Percentiles rank a stretch among this genome's conserved stretches.
Conservation (phyloP, 2,888 invertebrate genomes). For the Caenorhabditis sulstoni region DNA sequence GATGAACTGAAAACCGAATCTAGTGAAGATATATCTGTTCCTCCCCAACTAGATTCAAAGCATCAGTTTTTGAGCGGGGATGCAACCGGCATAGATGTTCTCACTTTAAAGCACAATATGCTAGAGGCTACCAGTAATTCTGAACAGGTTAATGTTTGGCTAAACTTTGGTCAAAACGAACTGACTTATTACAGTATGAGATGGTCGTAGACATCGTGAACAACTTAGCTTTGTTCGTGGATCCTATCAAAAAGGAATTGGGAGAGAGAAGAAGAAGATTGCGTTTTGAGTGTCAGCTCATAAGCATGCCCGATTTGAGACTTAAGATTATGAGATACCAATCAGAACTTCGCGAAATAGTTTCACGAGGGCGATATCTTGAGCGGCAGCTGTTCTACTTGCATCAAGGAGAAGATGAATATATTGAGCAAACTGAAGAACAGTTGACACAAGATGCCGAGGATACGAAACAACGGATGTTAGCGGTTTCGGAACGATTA, state of each 20-base stretch:
- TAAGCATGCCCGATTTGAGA: slow-evolving; percentile 48
- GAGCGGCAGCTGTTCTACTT: slow-evolving; percentile 83
- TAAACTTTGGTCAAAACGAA: too few relatives aligned
- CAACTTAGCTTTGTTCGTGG: slow-evolving; percentile 95
- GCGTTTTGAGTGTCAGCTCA: slow-evolving; percentile 62
- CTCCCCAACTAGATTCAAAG: slow-evolving; percentile 40
- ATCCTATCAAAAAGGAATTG: slow-evolving; percentile 89
- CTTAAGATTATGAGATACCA: slow-evolving; percentile 60
- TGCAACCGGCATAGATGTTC: slow-evolving; percentile 92
- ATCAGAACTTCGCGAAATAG: slow-evolving; percentile 82
- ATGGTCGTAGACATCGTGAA: slow-evolving; percentile 98
- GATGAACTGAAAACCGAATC: slow-evolving; percentile 84
- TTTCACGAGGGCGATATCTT: slow-evolving; percentile 89
- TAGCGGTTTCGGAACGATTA: slow-evolving; percentile 92
- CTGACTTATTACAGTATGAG: slow-evolving; percentile 86
- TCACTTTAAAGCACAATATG: slow-evolving; percentile 97
- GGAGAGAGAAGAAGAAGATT: slow-evolving; percentile 84
- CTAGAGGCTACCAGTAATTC: slow-evolving; percentile 85
- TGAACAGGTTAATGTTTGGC: slow-evolving; percentile 49
- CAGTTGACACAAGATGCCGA: slow-evolving; percentile 70
- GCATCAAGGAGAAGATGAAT: slow-evolving; percentile 64
- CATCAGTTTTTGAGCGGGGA: slow-evolving; percentile 34
- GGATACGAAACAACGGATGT: slow-evolving; percentile 84
- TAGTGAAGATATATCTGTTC: slow-evolving; percentile 62
- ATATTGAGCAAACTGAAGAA: slow-evolving; percentile 62